Evolutionary conservation across 2,888 invertebrate genomes (phyloP), one percentile per base, ranked within the genome.

Genomic region (Cerastis rubricosa): DNA sequence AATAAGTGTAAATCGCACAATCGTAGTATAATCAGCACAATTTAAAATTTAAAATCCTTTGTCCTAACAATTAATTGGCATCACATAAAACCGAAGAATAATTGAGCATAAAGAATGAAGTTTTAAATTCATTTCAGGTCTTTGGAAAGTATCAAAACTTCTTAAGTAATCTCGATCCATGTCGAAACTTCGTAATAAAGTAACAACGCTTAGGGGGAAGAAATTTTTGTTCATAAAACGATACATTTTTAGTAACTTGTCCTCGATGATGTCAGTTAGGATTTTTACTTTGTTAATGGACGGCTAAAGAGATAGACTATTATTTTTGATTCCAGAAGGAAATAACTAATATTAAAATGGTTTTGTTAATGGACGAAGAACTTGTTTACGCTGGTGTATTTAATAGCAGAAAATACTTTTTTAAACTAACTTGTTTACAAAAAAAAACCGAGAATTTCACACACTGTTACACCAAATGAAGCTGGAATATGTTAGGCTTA

Each of bases 151-250:
- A 91, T 90, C 90, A 89, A 89, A 93, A 93, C 90, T 92, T 93
- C 83, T 85, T 90, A 92, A 93, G 93, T 93, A 92, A 93, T 93
- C 92, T 91, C 90, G 89, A 93, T 91, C 90, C 92, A 89, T 90
- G 92, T 92, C 90, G 87, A 92, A 93, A 93, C 92, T 94, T 93
- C 83, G 91, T 92, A 91, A 93, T 93, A 93, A 93, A 92, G 92
- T 92, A 92, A 91, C 91, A 91, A 88, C 87, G 89, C 86, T 90
- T 89, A 87, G 86, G 80, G 87, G 81, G 84, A 88, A 72, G 49
- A 29, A 81, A 57, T 47, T 80, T 67, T 77, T 69, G 89, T 90
- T 88, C 84, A 76, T 82, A 77, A 89, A 90, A 90, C 88, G 88
- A 90, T 90, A 90, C 86, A 88, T 82, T 86, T 90, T 88, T 78